Evolutionary conservation across 2,797 vertebrate genomes (phyloP).

Genomic region (Anolis apletophallus): DNA sequence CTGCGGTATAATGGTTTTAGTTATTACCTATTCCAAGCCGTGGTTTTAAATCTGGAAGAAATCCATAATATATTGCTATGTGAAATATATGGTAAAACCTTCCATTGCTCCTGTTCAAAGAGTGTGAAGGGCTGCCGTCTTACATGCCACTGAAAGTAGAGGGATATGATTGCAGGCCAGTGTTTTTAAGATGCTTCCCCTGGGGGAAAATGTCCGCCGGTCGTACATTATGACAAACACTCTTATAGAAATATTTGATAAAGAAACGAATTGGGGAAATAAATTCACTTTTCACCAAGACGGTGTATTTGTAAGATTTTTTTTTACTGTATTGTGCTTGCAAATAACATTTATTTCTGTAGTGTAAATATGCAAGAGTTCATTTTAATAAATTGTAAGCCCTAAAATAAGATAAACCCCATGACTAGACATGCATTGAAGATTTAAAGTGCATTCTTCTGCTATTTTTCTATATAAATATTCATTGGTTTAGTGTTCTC

Average conservation of each 20-base stretch:
- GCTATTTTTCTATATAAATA: slow-evolving; percentile 86
- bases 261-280: slow-evolving; percentile 68
- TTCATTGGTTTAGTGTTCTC: slow-evolving; percentile 84
- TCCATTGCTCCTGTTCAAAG: neutral
- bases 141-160: neutral
- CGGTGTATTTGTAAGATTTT: slow-evolving; percentile 74
- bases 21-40: too few relatives aligned
- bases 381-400: slow-evolving; percentile 86
- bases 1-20: too few relatives aligned
- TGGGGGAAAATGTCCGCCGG: neutral
- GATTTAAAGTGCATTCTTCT: slow-evolving; percentile 85
- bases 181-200: neutral
- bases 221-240: slow-evolving; percentile 48
- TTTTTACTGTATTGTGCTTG: slow-evolving; percentile 79
- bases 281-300: slow-evolving; percentile 70
- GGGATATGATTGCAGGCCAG: neutral
- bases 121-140: neutral
- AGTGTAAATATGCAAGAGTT: slow-evolving; percentile 85
- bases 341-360: slow-evolving; percentile 84
- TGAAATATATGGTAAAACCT: neutral
- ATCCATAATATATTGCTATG: neutral
- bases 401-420: slow-evolving; percentile 87
- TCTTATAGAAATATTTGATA: slow-evolving; percentile 62
- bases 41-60: too few relatives aligned
- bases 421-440: slow-evolving; percentile 85